Percentiles rank a stretch among this genome's conserved stretches.
Evolutionary conservation across 2,888 invertebrate species (phyloP).

Genomic region (Ramazzottius varieornatus): DNA sequence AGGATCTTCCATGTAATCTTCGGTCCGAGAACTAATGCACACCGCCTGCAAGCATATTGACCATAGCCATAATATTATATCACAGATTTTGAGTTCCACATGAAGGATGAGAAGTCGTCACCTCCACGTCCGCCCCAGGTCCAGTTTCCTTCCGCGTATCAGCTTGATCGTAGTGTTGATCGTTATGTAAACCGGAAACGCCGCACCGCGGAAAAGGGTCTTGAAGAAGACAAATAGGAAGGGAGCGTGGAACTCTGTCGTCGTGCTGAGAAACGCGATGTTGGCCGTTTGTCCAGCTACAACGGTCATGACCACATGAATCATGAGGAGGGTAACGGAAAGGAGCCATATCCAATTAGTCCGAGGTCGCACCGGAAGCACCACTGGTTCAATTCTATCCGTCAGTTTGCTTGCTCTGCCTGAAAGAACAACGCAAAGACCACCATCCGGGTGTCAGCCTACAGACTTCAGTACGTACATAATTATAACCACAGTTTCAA

Average conservation of each 20-base stretch:
- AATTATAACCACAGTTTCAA: too few relatives aligned
- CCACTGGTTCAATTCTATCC: too few relatives aligned
- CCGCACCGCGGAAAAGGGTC: background rate
- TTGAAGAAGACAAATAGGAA: background rate
- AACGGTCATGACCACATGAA: background rate
- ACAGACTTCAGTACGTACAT: too few relatives aligned
- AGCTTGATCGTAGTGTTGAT: background rate
- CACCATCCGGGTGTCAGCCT: too few relatives aligned
- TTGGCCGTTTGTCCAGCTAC: background rate
- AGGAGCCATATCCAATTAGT: too few relatives aligned
- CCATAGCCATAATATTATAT: too few relatives aligned
- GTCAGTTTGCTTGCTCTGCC: too few relatives aligned
- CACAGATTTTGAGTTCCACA: too few relatives aligned
- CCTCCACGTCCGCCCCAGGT: background rate
- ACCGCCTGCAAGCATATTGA: background rate
- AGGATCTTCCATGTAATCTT: background rate
- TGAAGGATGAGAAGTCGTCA: background rate
- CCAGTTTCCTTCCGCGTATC: background rate
- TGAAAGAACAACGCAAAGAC: too few relatives aligned
- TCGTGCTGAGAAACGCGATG: background rate
- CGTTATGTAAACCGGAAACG: background rate
- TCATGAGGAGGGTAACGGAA: background rate
- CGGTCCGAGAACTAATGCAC: background rate
- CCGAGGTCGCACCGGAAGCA: too few relatives aligned
- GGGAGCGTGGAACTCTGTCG: background rate